Base-by-base conservation (phyloP, 2,797 vertebrate species). In the Amblyopsis hoosieri region DNA sequence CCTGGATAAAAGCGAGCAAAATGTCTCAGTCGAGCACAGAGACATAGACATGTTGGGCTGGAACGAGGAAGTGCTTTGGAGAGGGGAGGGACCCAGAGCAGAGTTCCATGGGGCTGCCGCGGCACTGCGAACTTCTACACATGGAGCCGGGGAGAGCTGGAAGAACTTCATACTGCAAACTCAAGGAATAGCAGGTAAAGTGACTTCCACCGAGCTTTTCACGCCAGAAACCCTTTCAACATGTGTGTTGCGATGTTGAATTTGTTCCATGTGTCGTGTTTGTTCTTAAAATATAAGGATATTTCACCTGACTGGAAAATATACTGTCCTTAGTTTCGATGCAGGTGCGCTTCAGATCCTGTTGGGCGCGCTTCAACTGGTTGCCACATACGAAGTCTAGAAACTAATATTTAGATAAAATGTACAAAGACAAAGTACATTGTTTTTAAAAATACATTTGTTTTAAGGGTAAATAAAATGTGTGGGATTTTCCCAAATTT, bases 51-150 rank as follows among this genome's bases (percentile, higher is more conserved):
- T 95, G 95, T 84, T 95, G 89, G 91, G 92, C 90, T 95, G 95
- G 95, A 94, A 94, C 89, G 94, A 95, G 95, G 95, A 95, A 95
- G 95, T 94, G 88, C 91, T 90, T 90, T 92, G 93, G 94, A 91
- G 90, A 92, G 94, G 94, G 94, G 94, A 93, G 94, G 94, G 94
- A 91, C 94, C 89, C 87, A 74, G 92, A 89, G 78, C 91, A 75
- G 88, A 91, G 91, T 90, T 94, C 91, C 93, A 93, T 90, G 92
- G 91, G 83, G 91, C 92, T 85, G 88, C 91, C 54, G 91, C 92
- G 79, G 90, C 89, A 84, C 86, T 91, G 85, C 87, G 90, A 90
- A 92, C 88, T 82, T 83, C 85, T 79, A 90, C 93, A 93, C 94
- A 93, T 94, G 92, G 94, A 95, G 93, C 92, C 75, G 92, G 88